Evolutionary conservation across 2,888 invertebrate genomes (phyloP).

Genomic region (Nebria brevicollis): DNA sequence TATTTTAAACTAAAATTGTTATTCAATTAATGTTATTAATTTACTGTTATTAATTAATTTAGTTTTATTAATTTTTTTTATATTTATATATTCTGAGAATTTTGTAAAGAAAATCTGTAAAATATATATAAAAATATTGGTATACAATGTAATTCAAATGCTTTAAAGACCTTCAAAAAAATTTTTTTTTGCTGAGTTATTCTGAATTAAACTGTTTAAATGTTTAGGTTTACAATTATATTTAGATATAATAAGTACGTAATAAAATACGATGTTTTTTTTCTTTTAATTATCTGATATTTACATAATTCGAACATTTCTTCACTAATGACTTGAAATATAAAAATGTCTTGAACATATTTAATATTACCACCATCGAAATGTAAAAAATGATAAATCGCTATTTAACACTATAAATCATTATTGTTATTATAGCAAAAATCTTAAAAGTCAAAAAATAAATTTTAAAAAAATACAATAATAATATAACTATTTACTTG

Average conservation of each 20-base stretch:
- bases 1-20: too few relatives aligned
- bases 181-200: too few relatives aligned
- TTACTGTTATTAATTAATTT: too few relatives aligned
- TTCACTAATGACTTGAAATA: conserved; percentile 1
- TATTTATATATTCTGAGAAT: too few relatives aligned
- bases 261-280: neutral
- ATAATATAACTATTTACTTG: conserved; percentile 9
- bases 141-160: too few relatives aligned
- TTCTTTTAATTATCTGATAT: neutral
- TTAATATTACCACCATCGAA: neutral
- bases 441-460: conserved; percentile 25
- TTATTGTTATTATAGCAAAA: neutral
- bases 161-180: too few relatives aligned
- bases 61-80: too few relatives aligned
- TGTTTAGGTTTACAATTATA: neutral
- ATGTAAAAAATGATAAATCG: neutral
- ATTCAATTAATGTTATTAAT: too few relatives aligned
- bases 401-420: neutral
- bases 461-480: conserved; percentile 35
- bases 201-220: too few relatives aligned
- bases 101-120: too few relatives aligned
- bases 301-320: neutral
- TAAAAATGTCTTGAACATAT: neutral
- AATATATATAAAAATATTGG: too few relatives aligned
- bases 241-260: neutral